These are phyloP conservation scores for Drosophila mojavensis DNA, from an alignment of 1,140 invertebrate species.

Conservation along the genomic window DNA sequence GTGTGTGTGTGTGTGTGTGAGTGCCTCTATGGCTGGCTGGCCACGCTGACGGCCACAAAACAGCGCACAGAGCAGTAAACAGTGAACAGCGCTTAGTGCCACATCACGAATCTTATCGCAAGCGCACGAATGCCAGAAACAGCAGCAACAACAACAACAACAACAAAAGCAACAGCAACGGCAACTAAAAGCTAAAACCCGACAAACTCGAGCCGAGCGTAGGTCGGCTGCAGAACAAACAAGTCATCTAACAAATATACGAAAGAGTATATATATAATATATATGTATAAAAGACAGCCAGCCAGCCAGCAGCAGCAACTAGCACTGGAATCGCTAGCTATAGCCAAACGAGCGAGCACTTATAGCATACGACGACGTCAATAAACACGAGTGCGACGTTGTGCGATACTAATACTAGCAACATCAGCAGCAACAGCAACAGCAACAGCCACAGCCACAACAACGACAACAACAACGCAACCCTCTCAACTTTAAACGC, in stretches of 20 bases:
- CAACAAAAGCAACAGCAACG: slow-evolving; percentile 43
- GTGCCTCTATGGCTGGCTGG: slow-evolving; percentile 77
- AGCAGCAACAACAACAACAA: slow-evolving; percentile 42
- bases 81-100: slow-evolving; percentile 80
- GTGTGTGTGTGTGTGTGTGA: slow-evolving; percentile 30
- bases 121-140: slow-evolving; percentile 56
- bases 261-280: slow-evolving; percentile 33
- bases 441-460: slow-evolving; percentile 28
- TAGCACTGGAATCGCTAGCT: slow-evolving; percentile 36
- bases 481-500: slow-evolving; percentile 59
- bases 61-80: slow-evolving; percentile 78
- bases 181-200: slow-evolving; percentile 34
- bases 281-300: slow-evolving; percentile 19
- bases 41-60: slow-evolving; percentile 78
- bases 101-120: slow-evolving; percentile 81
- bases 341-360: slow-evolving; percentile 63
- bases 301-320: slow-evolving; percentile 31
- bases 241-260: slow-evolving; percentile 68
- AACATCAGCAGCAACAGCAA: slow-evolving; percentile 28
- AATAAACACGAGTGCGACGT: slow-evolving; percentile 58
- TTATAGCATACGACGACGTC: slow-evolving; percentile 77
- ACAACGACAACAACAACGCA: slow-evolving; percentile 33
- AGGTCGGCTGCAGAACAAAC: slow-evolving; percentile 77
- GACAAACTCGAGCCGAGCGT: slow-evolving; percentile 59
- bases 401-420: slow-evolving; percentile 53